Evolutionary conservation across 92 coral and sea anemone species (phyloP).

Genomic region (Desmophyllum pertusum): DNA sequence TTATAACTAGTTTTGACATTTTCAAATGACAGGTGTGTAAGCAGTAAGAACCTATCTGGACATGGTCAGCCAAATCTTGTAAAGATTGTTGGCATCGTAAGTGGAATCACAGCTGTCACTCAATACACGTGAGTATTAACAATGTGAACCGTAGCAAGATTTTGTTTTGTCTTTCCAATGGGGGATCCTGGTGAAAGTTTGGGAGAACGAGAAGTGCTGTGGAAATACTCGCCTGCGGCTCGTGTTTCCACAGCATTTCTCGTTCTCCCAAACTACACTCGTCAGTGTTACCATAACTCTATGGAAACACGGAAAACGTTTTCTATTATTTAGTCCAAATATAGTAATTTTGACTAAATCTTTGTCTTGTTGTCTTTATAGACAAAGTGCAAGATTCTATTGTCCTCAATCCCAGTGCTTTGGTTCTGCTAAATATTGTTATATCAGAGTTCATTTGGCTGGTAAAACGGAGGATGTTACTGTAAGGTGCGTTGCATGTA

Average conservation of each 20-base stretch:
- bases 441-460: constrained; percentile 81
- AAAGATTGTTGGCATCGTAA: constrained; percentile 76
- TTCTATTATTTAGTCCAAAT: too few relatives aligned
- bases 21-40: constrained; percentile 5
- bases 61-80: constrained; percentile 28
- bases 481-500: constrained; percentile 58
- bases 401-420: constrained; percentile 73
- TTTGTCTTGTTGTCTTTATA: not conserved
- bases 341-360: not conserved
- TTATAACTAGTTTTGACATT: not conserved
- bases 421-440: constrained; percentile 81
- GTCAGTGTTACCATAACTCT: too few relatives aligned
- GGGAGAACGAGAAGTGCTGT: too few relatives aligned
- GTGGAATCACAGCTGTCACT: constrained; percentile 82
- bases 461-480: constrained; percentile 85
- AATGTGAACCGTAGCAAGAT: not conserved
- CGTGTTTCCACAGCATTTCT: too few relatives aligned
- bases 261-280: too few relatives aligned
- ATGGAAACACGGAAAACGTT: too few relatives aligned
- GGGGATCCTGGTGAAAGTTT: too few relatives aligned
- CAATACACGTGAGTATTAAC: constrained; percentile 87
- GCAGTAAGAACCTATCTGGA: not conserved
- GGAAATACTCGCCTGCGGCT: too few relatives aligned
- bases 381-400: constrained; percentile 86
- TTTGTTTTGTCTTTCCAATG: not conserved